Evolutionary conservation across 1,140 invertebrate species (phyloP).

Genomic region (Dysdera silvatica): DNA sequence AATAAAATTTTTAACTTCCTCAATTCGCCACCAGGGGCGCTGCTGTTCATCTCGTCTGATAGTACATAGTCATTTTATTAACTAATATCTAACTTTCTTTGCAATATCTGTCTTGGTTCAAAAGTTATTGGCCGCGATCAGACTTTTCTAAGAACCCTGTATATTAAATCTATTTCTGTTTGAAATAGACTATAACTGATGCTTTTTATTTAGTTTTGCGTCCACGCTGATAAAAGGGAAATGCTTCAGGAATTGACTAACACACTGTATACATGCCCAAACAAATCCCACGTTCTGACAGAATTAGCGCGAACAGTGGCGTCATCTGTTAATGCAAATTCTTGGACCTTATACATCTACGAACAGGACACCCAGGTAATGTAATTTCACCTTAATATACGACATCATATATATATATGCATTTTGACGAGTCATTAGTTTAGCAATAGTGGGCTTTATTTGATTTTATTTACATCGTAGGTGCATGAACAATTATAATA

Average conservation of each 20-base stretch:
- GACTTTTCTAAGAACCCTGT: no score
- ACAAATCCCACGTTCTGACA: conserved; percentile 52
- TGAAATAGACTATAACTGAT: background rate
- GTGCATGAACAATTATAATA: background rate
- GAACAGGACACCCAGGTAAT: conserved; percentile 41
- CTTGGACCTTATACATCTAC: conserved; percentile 49
- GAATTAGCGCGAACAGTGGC: conserved; percentile 55
- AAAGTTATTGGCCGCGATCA: no score
- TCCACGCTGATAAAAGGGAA: conserved; percentile 55
- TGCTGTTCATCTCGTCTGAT: no score
- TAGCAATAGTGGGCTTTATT: background rate
- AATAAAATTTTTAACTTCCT: no score
- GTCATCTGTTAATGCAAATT: conserved; percentile 53
- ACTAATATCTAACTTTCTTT: no score
- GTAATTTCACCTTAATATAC: background rate
- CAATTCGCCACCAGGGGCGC: no score
- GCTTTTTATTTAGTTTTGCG: conserved; percentile 47
- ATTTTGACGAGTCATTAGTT: no score
- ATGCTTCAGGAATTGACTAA: conserved; percentile 55
- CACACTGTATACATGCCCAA: conserved; percentile 49
- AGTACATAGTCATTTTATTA: no score
- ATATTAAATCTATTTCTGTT: background rate
- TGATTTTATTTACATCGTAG: background rate
- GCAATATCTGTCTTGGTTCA: no score
- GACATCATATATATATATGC: no score